Base-by-base conservation (phyloP, 2,888 invertebrate genomes). In the Ectemnius continuus region DNA sequence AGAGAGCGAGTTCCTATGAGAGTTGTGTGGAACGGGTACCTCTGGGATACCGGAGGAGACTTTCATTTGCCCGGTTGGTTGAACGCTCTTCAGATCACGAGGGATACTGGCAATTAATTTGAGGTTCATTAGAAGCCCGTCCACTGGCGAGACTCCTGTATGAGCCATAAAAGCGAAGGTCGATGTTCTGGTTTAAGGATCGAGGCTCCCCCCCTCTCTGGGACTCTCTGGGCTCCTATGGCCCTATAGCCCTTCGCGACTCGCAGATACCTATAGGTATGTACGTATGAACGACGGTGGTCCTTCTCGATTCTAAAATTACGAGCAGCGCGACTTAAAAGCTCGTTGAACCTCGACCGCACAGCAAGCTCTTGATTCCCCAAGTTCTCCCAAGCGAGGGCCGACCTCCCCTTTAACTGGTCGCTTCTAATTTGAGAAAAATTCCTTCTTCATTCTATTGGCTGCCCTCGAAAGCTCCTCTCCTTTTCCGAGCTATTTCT, bases 301-400 rank as follows among this genome's bases (percentile, higher is more conserved):
- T 73, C 65, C 61, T 72, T 73, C 64, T 58, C 61, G 62, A 61
- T 75, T 75, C 71, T 70, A 74, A 81, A 81, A 76, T 81, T 78
- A 81, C 64, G 60, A 66, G 61, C 59, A 36, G 65, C 67, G 16
- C 47, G 56, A 60, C 66, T 69, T 75, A 64, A 75, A 77, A 61
- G 71, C 60, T 80, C 70, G 63, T 75, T 73, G 67, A 77, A 73
- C 68, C 61, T 63, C 70, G 70, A 58, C 67, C 58, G 67, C 58
- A 58, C 46, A 16, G 75, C 70, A 72, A 62, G 63, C 20, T 67
- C 72, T 72, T 69, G 67, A 16, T 69, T 66, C 48, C 59, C 57
- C 26, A 79, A 72, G 66, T 81, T 81, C 58, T 67, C 36, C 63
- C 61, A 57, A 61, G 57, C 52, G 46, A 48, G 58, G 8, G 0